Evolutionary conservation across 2,797 vertebrate species (phyloP).

Genomic region (Malacoraja senta): DNA sequence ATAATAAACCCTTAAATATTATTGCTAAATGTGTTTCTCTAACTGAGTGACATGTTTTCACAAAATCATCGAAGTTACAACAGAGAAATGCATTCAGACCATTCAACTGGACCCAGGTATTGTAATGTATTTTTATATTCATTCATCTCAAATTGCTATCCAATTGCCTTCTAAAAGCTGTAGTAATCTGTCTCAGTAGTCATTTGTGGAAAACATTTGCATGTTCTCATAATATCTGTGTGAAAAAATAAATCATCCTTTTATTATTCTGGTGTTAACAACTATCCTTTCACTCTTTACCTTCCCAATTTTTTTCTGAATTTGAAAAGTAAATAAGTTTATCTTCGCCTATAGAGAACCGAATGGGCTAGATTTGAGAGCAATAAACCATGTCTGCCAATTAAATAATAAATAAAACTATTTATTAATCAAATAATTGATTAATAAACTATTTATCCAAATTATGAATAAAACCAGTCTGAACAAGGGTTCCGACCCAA

Average conservation of each 20-base stretch:
- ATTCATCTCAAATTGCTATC: not conserved
- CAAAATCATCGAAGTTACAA: not conserved
- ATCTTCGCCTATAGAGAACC: not conserved
- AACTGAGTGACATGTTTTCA: not conserved
- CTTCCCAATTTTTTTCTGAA: not conserved
- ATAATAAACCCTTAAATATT: not conserved
- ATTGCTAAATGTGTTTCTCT: not conserved
- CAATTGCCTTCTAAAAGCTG: not conserved
- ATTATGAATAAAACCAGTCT: constrained; percentile 37
- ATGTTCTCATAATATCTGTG: not conserved
- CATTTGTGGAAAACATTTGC: not conserved
- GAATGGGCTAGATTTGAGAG: not conserved
- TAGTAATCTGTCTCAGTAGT: not conserved
- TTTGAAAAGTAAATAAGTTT: not conserved
- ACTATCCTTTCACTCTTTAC: not conserved
- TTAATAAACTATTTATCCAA: too few species aligned
- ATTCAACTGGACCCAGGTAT: not conserved
- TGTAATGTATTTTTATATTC: not conserved
- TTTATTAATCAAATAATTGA: not conserved
- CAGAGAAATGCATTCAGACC: not conserved
- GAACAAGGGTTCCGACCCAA: too few species aligned
- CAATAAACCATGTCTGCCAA: not conserved
- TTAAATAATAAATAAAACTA: not conserved
- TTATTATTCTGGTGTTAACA: not conserved
- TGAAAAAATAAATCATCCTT: not conserved